Evolutionary conservation across 2,113 vertebrate genomes (phyloP).

Genomic region (Neolamprologus devosi): DNA sequence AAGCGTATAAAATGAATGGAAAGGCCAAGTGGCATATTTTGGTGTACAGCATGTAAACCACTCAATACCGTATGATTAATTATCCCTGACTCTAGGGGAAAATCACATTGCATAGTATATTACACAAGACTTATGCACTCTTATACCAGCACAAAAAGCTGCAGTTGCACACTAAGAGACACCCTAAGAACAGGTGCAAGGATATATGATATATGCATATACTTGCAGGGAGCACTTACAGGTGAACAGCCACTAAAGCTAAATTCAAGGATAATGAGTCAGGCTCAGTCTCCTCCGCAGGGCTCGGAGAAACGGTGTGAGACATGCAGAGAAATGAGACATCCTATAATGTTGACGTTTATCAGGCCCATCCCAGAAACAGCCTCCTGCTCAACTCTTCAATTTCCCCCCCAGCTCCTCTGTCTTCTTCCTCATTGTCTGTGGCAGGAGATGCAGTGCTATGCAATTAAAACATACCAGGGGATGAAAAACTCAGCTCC

Average conservation of each 20-base stretch:
- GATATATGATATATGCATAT: not conserved
- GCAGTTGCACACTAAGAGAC: not conserved
- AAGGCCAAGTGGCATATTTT: slow-evolving; percentile 34
- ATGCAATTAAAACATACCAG: slow-evolving; percentile 67
- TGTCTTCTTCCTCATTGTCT: slow-evolving; percentile 26
- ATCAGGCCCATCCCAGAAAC: slow-evolving; percentile 54
- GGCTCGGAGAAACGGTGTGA: slow-evolving; percentile 19
- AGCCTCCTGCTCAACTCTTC: slow-evolving; percentile 20
- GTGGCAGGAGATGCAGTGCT: slow-evolving; percentile 18
- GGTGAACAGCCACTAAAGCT: slow-evolving; percentile 31
- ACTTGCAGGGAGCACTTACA: not conserved
- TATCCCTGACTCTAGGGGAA: slow-evolving; percentile 20
- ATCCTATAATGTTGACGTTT: slow-evolving; percentile 57
- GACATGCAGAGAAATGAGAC: slow-evolving; percentile 45
- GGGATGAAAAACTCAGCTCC: slow-evolving; percentile 52
- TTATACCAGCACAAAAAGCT: not conserved
- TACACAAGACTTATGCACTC: not conserved
- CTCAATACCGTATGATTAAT: slow-evolving; percentile 37
- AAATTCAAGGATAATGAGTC: slow-evolving; percentile 46
- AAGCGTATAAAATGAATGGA: slow-evolving; percentile 39
- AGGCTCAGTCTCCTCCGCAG: not conserved
- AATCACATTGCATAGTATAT: not conserved
- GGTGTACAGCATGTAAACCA: slow-evolving; percentile 17
- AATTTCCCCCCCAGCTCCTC: not conserved
- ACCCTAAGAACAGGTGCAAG: not conserved